phyloP scores from a whole-genome alignment of 2,113 vertebrate species.

The Pollachius pollachius region DNA sequence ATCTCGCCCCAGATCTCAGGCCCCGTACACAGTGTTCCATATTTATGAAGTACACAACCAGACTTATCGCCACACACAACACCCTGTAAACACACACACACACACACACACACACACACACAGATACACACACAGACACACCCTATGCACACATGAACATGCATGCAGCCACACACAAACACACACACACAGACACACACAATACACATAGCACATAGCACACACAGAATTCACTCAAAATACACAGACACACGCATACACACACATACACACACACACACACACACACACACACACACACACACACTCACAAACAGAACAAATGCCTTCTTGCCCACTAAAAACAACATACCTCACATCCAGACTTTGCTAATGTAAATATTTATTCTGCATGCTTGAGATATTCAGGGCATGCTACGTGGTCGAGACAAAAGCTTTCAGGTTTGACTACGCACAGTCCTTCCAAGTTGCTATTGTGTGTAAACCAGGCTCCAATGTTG shows the following conservation, averaged over 20 bases:
- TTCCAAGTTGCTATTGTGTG: slow-evolving; percentile 25
- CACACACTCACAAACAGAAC: slow-evolving; percentile 57
- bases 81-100: slow-evolving; percentile 2
- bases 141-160: slow-evolving; percentile 1
- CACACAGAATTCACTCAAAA: slow-evolving; percentile 52
- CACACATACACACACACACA: slow-evolving; percentile 14
- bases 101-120: slow-evolving; percentile 1
- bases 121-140: slow-evolving; percentile 3
- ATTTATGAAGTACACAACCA: slow-evolving; percentile 26
- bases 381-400: slow-evolving; percentile 56
- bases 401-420: slow-evolving; percentile 54
- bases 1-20: slow-evolving; percentile 58
- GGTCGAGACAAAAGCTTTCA: slow-evolving; percentile 53
- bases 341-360: slow-evolving; percentile 60
- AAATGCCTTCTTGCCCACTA: slow-evolving; percentile 58
- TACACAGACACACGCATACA: not conserved
- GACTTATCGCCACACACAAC: not conserved
- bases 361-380: slow-evolving; percentile 57
- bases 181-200: slow-evolving; percentile 17
- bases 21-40: slow-evolving; percentile 45
- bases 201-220: slow-evolving; percentile 14
- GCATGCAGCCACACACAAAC: slow-evolving; percentile 8
- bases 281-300: slow-evolving; percentile 17
- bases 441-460: slow-evolving; percentile 22
- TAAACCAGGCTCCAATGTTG: slow-evolving; percentile 27